These are phyloP conservation scores for Coelinius sp. DNA, from an alignment of 2,888 invertebrate species.

Conservation along the genomic window DNA sequence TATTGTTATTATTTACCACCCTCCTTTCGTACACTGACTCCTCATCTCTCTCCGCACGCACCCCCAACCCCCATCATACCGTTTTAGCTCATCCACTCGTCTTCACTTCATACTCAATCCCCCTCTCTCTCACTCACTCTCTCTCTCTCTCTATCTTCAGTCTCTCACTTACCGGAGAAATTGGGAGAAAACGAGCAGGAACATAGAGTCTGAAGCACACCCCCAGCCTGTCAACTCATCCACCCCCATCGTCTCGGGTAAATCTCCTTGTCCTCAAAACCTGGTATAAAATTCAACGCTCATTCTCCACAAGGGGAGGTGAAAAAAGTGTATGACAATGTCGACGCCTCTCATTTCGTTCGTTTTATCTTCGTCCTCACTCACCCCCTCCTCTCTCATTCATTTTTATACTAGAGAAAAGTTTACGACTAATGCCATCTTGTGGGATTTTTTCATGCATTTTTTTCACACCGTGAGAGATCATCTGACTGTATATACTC, in stretches of 20 bases:
- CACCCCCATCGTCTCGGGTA: slow-evolving; percentile 20
- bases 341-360: slow-evolving; percentile 18
- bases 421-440: slow-evolving; percentile 61
- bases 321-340: slow-evolving; percentile 25
- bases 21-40: slow-evolving; percentile 63
- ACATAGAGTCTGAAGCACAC: slow-evolving; percentile 55
- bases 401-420: slow-evolving; percentile 49
- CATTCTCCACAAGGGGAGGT: neutral
- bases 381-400: slow-evolving; percentile 21
- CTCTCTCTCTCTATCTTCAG: slow-evolving; percentile 29
- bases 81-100: slow-evolving; percentile 36
- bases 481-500: slow-evolving; percentile 40
- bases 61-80: slow-evolving; percentile 34
- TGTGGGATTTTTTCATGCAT: slow-evolving; percentile 46
- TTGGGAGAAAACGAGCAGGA: slow-evolving; percentile 64
- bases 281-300: slow-evolving; percentile 4
- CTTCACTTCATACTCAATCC: slow-evolving; percentile 14
- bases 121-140: slow-evolving; percentile 35
- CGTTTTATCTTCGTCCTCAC: slow-evolving; percentile 43
- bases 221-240: slow-evolving; percentile 26
- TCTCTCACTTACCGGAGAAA: slow-evolving; percentile 49
- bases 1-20: slow-evolving; percentile 70
- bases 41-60: slow-evolving; percentile 48
- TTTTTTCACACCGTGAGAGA: slow-evolving; percentile 14
- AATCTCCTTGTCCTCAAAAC: slow-evolving; percentile 19